Evolutionary conservation across 2,888 invertebrate genomes (phyloP).

Genomic region (Frankliniella fusca): DNA sequence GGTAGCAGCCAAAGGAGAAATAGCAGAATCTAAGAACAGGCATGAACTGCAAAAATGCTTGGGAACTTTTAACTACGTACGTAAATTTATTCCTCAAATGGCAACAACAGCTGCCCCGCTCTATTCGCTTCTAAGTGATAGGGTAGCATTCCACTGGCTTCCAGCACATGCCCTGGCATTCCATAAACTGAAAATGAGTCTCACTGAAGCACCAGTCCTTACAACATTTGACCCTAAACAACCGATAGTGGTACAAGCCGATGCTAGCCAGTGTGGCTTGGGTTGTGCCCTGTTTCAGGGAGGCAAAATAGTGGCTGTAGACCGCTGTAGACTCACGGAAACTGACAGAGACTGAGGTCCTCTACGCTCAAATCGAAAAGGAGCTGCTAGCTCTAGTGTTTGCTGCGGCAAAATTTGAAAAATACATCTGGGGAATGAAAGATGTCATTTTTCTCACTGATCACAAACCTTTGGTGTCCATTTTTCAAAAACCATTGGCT

Average conservation of each 20-base stretch:
- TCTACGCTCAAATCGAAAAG: conserved; percentile 34
- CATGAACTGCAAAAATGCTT: no score
- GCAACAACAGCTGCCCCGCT: no score
- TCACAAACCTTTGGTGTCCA: conserved; percentile 25
- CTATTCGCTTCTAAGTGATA: no score
- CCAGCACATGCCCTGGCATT: no score
- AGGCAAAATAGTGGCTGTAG: conserved; percentile 33
- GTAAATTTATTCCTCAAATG: no score
- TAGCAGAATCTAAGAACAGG: no score
- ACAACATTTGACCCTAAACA: no score
- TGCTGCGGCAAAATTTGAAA: conserved; percentile 2
- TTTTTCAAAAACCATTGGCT: not conserved
- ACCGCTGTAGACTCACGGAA: conserved; percentile 32
- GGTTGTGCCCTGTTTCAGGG: conserved; percentile 32
- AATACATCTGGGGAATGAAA: not conserved
- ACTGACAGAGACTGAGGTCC: conserved; percentile 30
- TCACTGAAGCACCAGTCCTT: no score
- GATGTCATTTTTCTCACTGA: not conserved
- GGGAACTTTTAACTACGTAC: no score
- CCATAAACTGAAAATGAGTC: no score
- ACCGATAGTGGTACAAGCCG: conserved; percentile 33
- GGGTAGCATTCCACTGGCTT: no score
- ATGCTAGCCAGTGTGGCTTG: conserved; percentile 31
- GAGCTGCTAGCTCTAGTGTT: conserved; percentile 29
- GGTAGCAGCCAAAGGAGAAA: no score